Evolutionary conservation across 2,888 invertebrate genomes (phyloP), one percentile per base, ranked within the genome.

Genomic region (Esperia sulphurella): DNA sequence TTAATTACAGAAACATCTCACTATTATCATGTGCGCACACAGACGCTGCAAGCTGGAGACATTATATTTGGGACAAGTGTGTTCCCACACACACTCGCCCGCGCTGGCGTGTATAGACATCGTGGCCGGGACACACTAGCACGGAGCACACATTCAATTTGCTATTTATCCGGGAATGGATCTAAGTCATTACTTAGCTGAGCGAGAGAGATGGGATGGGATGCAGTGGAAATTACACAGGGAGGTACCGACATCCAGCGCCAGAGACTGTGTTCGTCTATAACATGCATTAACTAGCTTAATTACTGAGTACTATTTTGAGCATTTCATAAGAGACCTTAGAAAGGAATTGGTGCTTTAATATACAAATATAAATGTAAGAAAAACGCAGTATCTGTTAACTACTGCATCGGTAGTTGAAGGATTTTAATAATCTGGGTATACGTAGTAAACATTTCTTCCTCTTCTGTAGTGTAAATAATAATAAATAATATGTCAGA

Each of bases 101-200:
- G 46, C 46, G 5, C 49, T 46, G 58, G 53, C 59, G 60, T 60
- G 61, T 59, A 14, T 9, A 55, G 55, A 64, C 58, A 54, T 52
- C 58, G 58, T 57, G 62, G 61, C 61, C 58, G 58, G 57, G 56
- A 57, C 56, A 58, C 54, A 57, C 55, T 59, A 63, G 64, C 63
- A 71, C 71, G 72, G 74, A 75, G 75, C 75, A 79, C 79, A 83
- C 85, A 89, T 88, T 85, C 84, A 88, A 88, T 89, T 89, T 86
- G 84, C 87, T 88, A 85, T 88, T 88, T 90, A 88, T 89, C 87
- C 83, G 80, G 83, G 82, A 85, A 89, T 87, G 87, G 86, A 89
- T 87, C 86, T 83, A 80, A 86, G 86, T 89, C 87, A 88, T 90
- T 89, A 88, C 90, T 90, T 90, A 90, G 83, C 86, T 78, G 85